Base-by-base conservation (phyloP, 2,888 invertebrate genomes). In the Apamea crenata region DNA sequence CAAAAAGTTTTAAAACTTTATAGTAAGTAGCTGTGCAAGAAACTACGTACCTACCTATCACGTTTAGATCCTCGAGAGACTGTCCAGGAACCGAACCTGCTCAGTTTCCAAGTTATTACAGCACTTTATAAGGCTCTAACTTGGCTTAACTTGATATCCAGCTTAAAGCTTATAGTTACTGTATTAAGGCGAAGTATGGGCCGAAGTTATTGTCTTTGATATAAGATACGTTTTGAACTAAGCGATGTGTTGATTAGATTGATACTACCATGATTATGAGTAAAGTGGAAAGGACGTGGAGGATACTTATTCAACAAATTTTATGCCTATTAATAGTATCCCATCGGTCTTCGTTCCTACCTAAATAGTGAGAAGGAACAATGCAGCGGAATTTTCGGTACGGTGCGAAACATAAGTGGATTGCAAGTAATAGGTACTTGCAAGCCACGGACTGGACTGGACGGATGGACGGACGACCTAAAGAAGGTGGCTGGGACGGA, bases 121-220 rank as follows among this genome's bases (percentile, higher is more conserved):
- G 73, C 74, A 78, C 83, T 86, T 83, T 83, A 83, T 78, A 75
- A 77, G 78, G 83, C 83, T 78, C 63, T 84, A 84, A 81, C 79
- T 82, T 81, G 81, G 75, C 72, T 75, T 81, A 86, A 87, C 80
- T 84, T 72, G 73, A 86, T 84, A 81, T 86, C 77, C 70, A 81
- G 70, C 77, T 86, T 84, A 84, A 71, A 21, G 77, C 74, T 86
- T 79, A 84, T 77, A 72, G 79, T 81, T 81, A 73, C 69, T 68
- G 74, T 75, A 69, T 76, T 73, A 77, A 75, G 40, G 61, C 32
- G 59, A 77, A 80, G 36, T 61, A 59, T 59, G 44, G 53, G 70
- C 16, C 4, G 32, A 82, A 72, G 72, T 73, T 81, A 84, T 67
- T 61, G 47, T 77, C 36, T 78, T 72, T 36, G 44, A 74, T 67